Evolutionary conservation across 1,140 invertebrate genomes (phyloP).

Genomic region (Helicoverpa armigera): DNA sequence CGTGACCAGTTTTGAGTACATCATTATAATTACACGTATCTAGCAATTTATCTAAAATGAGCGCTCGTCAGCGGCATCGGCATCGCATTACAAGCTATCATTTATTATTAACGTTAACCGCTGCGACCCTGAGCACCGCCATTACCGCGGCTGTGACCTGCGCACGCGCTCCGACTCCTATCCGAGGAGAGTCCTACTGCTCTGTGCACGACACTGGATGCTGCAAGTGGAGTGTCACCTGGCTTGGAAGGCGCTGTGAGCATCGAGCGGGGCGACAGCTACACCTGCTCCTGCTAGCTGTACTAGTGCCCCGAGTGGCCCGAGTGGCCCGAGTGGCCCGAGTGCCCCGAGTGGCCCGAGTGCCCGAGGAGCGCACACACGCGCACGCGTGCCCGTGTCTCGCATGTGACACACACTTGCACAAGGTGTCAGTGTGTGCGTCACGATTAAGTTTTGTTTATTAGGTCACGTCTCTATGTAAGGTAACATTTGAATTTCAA

Average conservation of each 20-base stretch:
- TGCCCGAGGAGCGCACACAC: no score
- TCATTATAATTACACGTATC: constrained; percentile 29
- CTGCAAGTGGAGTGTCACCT: background rate
- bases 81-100: background rate
- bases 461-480: constrained; percentile 30
- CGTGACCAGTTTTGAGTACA: background rate
- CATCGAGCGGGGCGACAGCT: background rate
- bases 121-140: background rate
- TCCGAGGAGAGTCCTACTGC: no score
- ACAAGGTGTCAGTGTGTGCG: background rate
- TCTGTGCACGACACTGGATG: no score
- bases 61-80: background rate
- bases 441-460: background rate
- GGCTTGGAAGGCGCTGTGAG: background rate
- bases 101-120: background rate
- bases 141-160: no score
- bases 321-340: no score
- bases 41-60: constrained; percentile 8
- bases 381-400: background rate
- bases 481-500: constrained; percentile 39
- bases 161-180: no score
- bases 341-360: no score
- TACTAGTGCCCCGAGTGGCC: no score
- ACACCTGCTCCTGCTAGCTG: background rate
- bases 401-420: background rate